A percentile compares a stretch with the other conserved stretches of the same genome.
phyloP scores from a whole-genome alignment of 2,888 invertebrate species.

The Drosophila nr. perissopoda region DNA sequence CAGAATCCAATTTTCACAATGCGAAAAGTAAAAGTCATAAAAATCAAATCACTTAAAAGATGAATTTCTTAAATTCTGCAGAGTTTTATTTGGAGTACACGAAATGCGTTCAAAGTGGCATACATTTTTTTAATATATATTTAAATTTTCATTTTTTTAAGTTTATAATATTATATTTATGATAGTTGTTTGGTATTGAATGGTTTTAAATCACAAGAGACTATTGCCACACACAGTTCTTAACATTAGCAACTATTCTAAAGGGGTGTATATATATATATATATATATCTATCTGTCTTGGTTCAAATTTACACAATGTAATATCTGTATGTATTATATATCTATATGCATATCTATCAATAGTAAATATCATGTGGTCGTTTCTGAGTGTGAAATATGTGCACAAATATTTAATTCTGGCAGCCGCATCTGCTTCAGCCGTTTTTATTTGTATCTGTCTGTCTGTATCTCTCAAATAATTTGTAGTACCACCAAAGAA shows the following conservation, averaged over 20 bases:
- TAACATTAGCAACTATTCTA: neutral
- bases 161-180: neutral
- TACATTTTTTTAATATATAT: neutral
- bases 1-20: neutral
- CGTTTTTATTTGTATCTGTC: neutral
- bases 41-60: neutral
- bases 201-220: neutral
- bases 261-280: neutral
- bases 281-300: neutral
- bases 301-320: neutral
- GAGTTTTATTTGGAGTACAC: too few species aligned
- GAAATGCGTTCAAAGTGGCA: too few species aligned
- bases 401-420: conserved; percentile 16
- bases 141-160: neutral
- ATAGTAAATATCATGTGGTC: conserved; percentile 3
- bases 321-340: neutral
- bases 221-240: neutral
- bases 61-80: too few species aligned
- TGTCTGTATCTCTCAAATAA: neutral
- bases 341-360: conserved; percentile 15
- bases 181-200: neutral
- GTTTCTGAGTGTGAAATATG: conserved; percentile 9
- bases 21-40: too few species aligned
- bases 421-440: neutral
- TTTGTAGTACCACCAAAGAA: neutral